A percentile compares a stretch with the other conserved stretches of the same genome.
Conservation (phyloP, 2,113 vertebrate species). For the Erythrocercus mccallii region DNA sequence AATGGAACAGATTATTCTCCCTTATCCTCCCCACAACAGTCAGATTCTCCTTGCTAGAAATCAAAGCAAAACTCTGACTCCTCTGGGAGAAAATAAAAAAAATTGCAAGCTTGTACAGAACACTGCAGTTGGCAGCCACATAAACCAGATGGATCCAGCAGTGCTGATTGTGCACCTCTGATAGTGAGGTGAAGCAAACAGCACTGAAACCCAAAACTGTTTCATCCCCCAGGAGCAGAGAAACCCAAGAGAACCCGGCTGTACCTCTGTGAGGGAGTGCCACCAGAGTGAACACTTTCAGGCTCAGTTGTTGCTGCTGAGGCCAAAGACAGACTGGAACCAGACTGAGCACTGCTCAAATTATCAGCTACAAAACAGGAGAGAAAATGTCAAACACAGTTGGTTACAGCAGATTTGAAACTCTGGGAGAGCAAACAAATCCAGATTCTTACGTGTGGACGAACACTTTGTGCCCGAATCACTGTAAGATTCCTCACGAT, state of each 20-base stretch:
- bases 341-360: slow-evolving; percentile 85
- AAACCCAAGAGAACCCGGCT: rapidly evolving
- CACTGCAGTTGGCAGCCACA: background rate
- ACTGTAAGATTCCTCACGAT: slow-evolving; percentile 82
- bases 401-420: background rate
- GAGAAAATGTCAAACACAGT: background rate
- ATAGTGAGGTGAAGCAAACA: background rate
- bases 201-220: background rate
- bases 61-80: background rate
- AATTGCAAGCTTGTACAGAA: background rate
- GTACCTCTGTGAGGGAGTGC: slow-evolving; percentile 85
- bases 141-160: background rate
- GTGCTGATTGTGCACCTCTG: background rate
- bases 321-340: slow-evolving; percentile 93
- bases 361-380: slow-evolving; percentile 76
- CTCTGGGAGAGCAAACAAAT: background rate
- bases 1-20: background rate
- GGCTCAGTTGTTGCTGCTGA: slow-evolving; percentile 86
- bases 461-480: slow-evolving; percentile 83
- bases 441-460: slow-evolving; percentile 77
- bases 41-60: background rate
- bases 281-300: slow-evolving; percentile 88
- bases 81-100: background rate
- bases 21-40: background rate
- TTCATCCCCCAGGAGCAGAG: background rate